Evolutionary conservation across 2,113 vertebrate genomes (phyloP).

Genomic region (Podarcis muralis): DNA sequence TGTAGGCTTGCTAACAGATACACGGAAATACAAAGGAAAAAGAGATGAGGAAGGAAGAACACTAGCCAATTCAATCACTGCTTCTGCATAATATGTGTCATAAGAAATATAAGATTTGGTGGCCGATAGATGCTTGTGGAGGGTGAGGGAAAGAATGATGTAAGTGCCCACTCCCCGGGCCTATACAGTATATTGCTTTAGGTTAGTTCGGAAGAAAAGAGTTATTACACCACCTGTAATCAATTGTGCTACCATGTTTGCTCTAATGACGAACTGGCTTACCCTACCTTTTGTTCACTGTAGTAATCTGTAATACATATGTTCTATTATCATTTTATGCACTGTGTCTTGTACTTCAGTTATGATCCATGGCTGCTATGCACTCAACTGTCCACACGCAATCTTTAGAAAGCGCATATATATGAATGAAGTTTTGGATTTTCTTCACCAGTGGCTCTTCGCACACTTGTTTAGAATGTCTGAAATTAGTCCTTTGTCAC

Average conservation of each 20-base stretch:
- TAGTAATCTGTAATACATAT: background rate
- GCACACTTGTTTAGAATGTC: background rate
- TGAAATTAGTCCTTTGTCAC: too few species aligned
- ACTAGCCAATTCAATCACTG: too few species aligned
- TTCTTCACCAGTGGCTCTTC: background rate
- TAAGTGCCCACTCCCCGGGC: background rate
- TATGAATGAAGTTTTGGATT: background rate
- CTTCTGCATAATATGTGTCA: too few species aligned
- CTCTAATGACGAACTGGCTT: background rate
- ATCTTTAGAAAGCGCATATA: background rate
- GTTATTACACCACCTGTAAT: background rate
- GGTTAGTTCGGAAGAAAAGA: background rate
- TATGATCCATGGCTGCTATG: background rate
- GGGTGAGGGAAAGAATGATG: background rate
- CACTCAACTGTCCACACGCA: background rate
- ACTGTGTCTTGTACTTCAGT: background rate
- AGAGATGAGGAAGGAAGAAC: too few species aligned
- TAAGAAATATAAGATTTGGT: background rate
- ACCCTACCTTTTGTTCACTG: background rate
- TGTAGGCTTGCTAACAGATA: too few species aligned
- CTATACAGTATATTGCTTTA: background rate
- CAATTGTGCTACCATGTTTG: background rate
- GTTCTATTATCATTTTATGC: background rate
- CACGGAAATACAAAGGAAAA: too few species aligned
- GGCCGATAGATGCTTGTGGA: background rate